Percentiles rank a stretch among this genome's conserved stretches.
Evolutionary conservation across 2,888 invertebrate species (phyloP).

Genomic region (Lydus trimaculatus): DNA sequence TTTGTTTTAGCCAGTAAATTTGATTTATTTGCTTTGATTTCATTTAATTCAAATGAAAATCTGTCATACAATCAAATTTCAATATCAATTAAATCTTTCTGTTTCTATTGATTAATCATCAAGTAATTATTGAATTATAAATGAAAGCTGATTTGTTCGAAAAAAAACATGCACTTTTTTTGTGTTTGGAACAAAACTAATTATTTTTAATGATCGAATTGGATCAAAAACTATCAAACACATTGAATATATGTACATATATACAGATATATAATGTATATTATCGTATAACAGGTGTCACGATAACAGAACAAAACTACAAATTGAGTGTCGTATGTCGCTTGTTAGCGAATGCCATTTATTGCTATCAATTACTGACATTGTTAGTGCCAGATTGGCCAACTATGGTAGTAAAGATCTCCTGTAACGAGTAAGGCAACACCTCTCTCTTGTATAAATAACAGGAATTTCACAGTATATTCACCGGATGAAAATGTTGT

Average conservation of each 20-base stretch:
- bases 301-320: slow-evolving; percentile 28
- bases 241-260: no score
- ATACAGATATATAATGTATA: background rate
- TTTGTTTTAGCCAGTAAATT: background rate
- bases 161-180: background rate
- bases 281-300: slow-evolving; percentile 19
- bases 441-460: slow-evolving; percentile 38
- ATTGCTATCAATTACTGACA: slow-evolving; percentile 52
- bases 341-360: slow-evolving; percentile 51
- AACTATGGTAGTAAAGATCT: slow-evolving; percentile 40
- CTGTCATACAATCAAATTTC: background rate
- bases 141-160: background rate
- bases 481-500: slow-evolving; percentile 24
- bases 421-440: slow-evolving; percentile 43
- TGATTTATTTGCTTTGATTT: background rate
- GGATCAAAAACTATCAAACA: background rate
- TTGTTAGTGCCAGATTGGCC: slow-evolving; percentile 49
- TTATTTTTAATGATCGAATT: background rate
- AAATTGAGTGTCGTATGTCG: slow-evolving; percentile 49
- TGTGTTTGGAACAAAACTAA: background rate
- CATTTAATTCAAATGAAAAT: background rate
- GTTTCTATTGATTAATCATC: background rate
- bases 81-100: background rate
- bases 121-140: background rate
- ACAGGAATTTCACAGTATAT: slow-evolving; percentile 26